Evolutionary conservation across 1,140 invertebrate species (phyloP).

Genomic region (Rhopalosiphum padi): DNA sequence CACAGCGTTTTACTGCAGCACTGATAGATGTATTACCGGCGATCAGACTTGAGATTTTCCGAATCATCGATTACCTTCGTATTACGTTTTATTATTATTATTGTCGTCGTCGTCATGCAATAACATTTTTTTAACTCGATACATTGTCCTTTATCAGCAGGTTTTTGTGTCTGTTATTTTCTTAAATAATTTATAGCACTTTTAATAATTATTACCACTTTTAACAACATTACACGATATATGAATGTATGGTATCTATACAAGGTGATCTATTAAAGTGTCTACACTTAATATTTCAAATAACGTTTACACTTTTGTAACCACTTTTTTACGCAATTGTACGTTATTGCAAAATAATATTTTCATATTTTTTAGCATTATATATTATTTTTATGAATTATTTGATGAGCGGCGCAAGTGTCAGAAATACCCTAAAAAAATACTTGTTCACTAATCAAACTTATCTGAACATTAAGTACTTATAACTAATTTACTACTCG

Average conservation of each 20-base stretch:
- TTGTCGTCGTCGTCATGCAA: neutral
- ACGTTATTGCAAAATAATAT: neutral
- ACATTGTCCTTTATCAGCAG: neutral
- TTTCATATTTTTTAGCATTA: too few species aligned
- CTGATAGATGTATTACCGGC: neutral
- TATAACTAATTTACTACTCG: neutral
- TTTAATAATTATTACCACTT: too few species aligned
- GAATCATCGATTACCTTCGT: neutral
- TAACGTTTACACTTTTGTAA: neutral
- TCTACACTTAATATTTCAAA: neutral
- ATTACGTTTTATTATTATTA: constrained; percentile 1
- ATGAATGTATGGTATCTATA: neutral
- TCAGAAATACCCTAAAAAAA: too few species aligned
- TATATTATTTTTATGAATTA: too few species aligned
- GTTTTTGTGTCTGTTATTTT: too few species aligned
- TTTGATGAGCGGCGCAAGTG: too few species aligned
- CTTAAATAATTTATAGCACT: too few species aligned
- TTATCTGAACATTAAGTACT: neutral
- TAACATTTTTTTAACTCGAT: neutral
- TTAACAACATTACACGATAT: too few species aligned
- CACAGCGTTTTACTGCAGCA: neutral
- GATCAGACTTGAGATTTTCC: neutral
- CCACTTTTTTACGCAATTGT: too few species aligned
- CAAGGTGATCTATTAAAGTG: neutral
- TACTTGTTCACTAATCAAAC: too few species aligned